phyloP scores from a whole-genome alignment of 2,113 vertebrate species.

The Labrus mixtus region DNA sequence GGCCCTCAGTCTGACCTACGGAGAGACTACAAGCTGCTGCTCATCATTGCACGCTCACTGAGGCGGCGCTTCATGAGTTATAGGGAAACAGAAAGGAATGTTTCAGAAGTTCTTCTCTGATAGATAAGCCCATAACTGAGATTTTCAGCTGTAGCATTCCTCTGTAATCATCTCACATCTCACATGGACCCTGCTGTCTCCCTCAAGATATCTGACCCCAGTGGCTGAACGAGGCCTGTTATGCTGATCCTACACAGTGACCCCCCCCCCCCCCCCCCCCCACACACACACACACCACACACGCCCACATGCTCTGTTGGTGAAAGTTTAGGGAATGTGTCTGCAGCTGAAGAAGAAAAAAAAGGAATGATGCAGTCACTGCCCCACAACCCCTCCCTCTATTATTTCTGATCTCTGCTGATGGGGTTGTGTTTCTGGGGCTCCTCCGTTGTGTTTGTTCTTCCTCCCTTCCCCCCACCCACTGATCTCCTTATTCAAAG shows the following conservation, averaged over 20 bases:
- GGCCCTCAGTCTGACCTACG: slow-evolving; percentile 13
- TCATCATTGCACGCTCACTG: slow-evolving; percentile 20
- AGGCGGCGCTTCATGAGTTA: neutral
- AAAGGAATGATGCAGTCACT: slow-evolving; percentile 11
- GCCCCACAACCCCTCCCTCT: neutral
- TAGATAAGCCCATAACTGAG: too few species aligned
- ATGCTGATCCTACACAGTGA: slow-evolving; percentile 4
- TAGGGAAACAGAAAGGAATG: neutral
- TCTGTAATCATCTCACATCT: neutral
- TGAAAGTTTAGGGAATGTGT: neutral
- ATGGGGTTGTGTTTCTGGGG: neutral
- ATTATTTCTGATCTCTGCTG: neutral
- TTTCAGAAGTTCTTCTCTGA: neutral
- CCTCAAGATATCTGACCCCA: slow-evolving; percentile 10
- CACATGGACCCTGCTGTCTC: slow-evolving; percentile 9
- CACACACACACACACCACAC: too few species aligned
- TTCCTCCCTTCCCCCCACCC: neutral
- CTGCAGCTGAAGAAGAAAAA: slow-evolving; percentile 22
- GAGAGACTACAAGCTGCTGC: slow-evolving; percentile 8
- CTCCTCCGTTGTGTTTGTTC: neutral
- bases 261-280: too few species aligned
- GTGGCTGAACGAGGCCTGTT: neutral
- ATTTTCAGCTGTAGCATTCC: neutral
- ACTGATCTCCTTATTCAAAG: slow-evolving; percentile 7
- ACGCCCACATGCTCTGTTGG: neutral